Conservation (phyloP, 2,888 invertebrate species). For the Siphonodentalium dalli region DNA sequence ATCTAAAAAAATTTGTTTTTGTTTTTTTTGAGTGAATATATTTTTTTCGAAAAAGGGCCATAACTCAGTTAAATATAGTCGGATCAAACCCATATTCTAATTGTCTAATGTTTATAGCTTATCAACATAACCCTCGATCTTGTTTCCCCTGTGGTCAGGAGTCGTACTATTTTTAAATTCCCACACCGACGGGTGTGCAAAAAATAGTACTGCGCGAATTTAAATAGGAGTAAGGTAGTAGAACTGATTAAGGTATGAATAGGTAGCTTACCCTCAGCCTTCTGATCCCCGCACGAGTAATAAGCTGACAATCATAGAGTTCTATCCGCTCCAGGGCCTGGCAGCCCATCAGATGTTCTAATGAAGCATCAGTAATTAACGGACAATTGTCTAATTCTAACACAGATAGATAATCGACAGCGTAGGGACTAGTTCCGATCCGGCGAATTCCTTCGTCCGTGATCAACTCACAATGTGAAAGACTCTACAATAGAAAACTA, state of each 20-base stretch:
- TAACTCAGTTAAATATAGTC: too few species aligned
- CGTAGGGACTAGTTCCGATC: conserved; percentile 89
- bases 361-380: conserved; percentile 91
- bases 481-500: conserved; percentile 74
- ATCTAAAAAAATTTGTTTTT: too few species aligned
- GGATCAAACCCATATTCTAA: too few species aligned
- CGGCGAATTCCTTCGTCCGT: conserved; percentile 98
- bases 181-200: not conserved
- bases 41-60: too few species aligned
- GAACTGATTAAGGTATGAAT: not conserved
- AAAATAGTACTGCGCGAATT: not conserved
- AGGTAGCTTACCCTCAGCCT: conserved; percentile 81
- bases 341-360: conserved; percentile 93
- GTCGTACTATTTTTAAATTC: too few species aligned
- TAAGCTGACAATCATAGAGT: conserved; percentile 98
- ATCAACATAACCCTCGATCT: too few species aligned
- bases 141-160: too few species aligned
- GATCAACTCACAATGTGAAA: conserved; percentile 98
- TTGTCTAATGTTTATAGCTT: too few species aligned
- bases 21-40: too few species aligned
- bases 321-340: conserved; percentile 96
- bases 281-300: conserved; percentile 95
- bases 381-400: conserved; percentile 99
- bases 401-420: conserved; percentile 80
- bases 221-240: not conserved